phyloP scores from a whole-genome alignment of 2,113 vertebrate genomes.

The Okapia johnstoni region DNA sequence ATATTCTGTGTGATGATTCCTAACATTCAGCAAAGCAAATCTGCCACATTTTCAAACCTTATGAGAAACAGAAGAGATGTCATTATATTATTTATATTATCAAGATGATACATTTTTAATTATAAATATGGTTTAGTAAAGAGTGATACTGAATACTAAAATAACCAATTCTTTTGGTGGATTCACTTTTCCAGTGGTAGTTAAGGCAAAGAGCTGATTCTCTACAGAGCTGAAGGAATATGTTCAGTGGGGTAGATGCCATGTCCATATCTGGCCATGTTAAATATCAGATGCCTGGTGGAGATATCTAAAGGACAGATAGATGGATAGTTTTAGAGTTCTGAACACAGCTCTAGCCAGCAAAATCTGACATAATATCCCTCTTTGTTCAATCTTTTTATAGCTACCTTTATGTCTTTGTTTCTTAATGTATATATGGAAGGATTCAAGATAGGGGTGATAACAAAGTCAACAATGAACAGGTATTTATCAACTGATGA shows the following conservation, averaged over 20 bases:
- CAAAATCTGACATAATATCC: not conserved
- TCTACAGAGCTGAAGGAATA: not conserved
- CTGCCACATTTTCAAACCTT: not conserved
- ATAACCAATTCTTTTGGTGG: not conserved
- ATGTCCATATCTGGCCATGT: not conserved
- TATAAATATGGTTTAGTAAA: not conserved
- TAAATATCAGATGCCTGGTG: not conserved
- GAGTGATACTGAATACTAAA: not conserved
- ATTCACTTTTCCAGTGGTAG: not conserved
- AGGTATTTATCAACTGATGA: slow-evolving; percentile 11
- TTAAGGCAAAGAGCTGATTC: not conserved
- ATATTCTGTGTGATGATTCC: not conserved
- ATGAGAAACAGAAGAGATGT: not conserved
- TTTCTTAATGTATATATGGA: slow-evolving; percentile 56
- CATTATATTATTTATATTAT: not conserved
- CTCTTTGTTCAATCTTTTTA: not conserved
- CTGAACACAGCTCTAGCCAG: not conserved
- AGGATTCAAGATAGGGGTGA: slow-evolving; percentile 43
- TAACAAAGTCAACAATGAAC: slow-evolving; percentile 12
- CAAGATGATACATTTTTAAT: not conserved
- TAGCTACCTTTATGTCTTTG: slow-evolving; percentile 47
- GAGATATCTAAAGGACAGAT: not conserved
- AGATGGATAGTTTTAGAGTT: not conserved
- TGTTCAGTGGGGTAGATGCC: not conserved
- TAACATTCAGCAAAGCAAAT: not conserved